Evolutionary conservation across 2,888 invertebrate genomes (phyloP).

Genomic region (Nymphalis c-album): DNA sequence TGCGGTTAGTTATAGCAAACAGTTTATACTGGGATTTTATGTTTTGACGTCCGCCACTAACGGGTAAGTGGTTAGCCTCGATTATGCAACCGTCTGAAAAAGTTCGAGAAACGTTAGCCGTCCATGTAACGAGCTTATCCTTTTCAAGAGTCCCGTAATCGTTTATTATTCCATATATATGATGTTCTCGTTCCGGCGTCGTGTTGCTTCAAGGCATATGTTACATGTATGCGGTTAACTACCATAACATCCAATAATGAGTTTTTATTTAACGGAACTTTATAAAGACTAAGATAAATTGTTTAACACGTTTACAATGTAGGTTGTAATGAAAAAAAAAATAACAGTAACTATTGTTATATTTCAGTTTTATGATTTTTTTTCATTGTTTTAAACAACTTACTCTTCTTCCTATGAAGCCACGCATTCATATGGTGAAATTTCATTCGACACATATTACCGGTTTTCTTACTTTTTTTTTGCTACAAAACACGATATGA

Average conservation of each 20-base stretch:
- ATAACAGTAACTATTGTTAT: not conserved
- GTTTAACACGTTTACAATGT: not conserved
- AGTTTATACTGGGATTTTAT: conserved; percentile 23
- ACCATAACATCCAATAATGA: conserved; percentile 29
- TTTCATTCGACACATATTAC: too few relatives aligned
- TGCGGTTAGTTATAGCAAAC: conserved; percentile 15
- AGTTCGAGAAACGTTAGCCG: conserved; percentile 36
- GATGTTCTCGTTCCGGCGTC: conserved; percentile 19
- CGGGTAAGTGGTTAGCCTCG: conserved; percentile 32
- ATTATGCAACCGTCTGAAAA: conserved; percentile 39
- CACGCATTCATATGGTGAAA: too few relatives aligned
- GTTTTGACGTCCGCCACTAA: conserved; percentile 32
- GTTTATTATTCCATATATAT: conserved; percentile 37
- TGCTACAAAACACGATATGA: too few relatives aligned
- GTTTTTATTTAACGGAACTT: conserved; percentile 25
- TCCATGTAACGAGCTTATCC: conserved; percentile 33
- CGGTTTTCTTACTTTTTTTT: too few relatives aligned
- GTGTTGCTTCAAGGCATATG: conserved; percentile 29
- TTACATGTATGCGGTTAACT: conserved; percentile 30
- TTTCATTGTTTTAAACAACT: too few relatives aligned
- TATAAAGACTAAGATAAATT: not conserved
- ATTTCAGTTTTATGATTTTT: too few relatives aligned
- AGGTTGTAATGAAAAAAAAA: not conserved
- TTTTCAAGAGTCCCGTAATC: conserved; percentile 38
- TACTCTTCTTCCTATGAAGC: too few relatives aligned